Conservation (phyloP, 2,888 invertebrate genomes). For the Trichacis sp. region DNA sequence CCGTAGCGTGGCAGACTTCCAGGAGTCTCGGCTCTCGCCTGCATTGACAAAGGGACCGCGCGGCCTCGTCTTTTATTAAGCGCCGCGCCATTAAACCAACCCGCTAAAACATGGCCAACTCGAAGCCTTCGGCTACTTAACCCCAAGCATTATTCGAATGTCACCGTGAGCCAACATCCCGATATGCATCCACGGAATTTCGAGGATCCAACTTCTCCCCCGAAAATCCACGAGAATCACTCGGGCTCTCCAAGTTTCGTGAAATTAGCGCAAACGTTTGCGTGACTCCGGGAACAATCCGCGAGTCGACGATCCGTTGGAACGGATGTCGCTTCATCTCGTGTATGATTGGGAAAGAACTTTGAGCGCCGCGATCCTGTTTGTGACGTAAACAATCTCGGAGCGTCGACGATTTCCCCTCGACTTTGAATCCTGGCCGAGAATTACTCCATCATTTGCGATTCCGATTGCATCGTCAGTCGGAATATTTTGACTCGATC, state of each 20-base stretch:
- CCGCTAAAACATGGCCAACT: constrained; percentile 1
- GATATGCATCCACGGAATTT: background rate
- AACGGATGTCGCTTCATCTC: background rate
- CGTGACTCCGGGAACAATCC: background rate
- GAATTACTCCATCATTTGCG: too few species aligned
- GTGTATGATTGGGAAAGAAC: background rate
- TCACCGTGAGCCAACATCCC: background rate
- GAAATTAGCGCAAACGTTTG: too few species aligned
- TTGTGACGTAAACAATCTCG: background rate
- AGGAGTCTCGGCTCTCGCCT: constrained; percentile 38
- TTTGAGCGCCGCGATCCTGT: background rate
- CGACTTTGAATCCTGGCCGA: too few species aligned
- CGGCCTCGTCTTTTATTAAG: constrained; percentile 12
- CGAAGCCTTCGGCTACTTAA: background rate
- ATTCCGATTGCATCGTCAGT: too few species aligned
- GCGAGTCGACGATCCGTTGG: background rate
- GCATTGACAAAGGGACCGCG: constrained; percentile 35
- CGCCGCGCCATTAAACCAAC: constrained; percentile 3
- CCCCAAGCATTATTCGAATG: background rate
- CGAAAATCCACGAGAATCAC: too few species aligned
- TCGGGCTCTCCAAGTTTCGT: too few species aligned
- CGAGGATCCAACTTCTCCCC: too few species aligned
- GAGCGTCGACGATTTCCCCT: too few species aligned
- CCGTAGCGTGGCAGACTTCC: constrained; percentile 43
- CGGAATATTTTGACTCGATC: too few species aligned